A percentile compares a stretch with the other conserved stretches of the same genome.
These are phyloP conservation scores for Gortyna flavago DNA, from an alignment of 2,888 invertebrate species.

Conservation along the genomic window DNA sequence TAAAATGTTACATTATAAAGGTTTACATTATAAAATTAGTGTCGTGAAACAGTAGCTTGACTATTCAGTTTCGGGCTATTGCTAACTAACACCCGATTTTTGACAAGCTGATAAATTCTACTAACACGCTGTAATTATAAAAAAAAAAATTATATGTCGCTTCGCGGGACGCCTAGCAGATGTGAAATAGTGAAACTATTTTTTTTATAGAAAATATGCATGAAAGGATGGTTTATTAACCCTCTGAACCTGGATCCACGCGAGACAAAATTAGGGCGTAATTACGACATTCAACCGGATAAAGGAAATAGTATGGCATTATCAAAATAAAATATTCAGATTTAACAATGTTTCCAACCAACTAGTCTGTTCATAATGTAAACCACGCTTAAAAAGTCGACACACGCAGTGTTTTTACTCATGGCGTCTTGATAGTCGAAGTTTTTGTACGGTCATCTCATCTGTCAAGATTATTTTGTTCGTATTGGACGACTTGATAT, in stretches of 20 bases:
- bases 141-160: not conserved
- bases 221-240: not conserved
- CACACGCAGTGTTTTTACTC: conserved; percentile 43
- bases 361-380: not conserved
- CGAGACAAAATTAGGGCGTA: no score
- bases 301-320: not conserved
- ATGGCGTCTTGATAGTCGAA: conserved; percentile 47
- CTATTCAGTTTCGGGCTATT: no score
- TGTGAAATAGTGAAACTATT: not conserved
- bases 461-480: conserved; percentile 47
- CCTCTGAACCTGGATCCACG: no score
- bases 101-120: no score
- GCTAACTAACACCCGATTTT: not conserved
- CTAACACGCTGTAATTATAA: not conserved
- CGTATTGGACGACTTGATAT: conserved; percentile 41
- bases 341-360: not conserved
- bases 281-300: not conserved
- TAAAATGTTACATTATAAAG: conserved; percentile 11
- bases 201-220: not conserved
- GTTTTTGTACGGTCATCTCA: conserved; percentile 51
- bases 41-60: not conserved
- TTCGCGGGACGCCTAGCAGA: rapidly evolving
- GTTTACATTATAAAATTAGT: not conserved
- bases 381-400: conserved; percentile 31
- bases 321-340: not conserved